Percentiles rank a stretch among this genome's conserved stretches.
phyloP scores from a whole-genome alignment of 2,113 vertebrate genomes.

The Lycaon pictus region DNA sequence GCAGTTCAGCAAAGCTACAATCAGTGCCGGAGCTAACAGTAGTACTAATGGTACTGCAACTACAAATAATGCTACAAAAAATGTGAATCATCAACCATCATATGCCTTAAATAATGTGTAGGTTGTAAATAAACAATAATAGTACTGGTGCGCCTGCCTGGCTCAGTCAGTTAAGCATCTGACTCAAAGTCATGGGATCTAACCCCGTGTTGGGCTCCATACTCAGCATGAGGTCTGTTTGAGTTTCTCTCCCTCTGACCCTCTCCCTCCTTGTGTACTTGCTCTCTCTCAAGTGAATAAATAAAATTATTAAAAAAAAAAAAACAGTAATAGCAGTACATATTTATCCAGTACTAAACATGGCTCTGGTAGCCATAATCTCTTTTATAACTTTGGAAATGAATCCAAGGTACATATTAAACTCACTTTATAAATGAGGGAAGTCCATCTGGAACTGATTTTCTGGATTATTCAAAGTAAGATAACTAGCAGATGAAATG shows the following conservation, averaged over 20 bases:
- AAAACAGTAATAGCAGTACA: neutral
- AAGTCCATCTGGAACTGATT: neutral
- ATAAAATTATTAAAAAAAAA: neutral
- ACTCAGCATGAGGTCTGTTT: neutral
- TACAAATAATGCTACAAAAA: neutral
- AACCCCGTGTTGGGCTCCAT: neutral
- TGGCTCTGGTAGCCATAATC: rapidly evolving
- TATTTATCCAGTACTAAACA: neutral
- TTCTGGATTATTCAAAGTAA: neutral
- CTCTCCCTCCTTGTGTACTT: rapidly evolving
- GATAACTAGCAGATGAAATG: neutral
- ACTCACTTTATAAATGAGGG: neutral
- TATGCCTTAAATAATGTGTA: neutral
- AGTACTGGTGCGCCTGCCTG: neutral
- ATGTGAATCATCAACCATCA: neutral
- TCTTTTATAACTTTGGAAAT: neutral
- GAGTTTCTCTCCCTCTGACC: neutral
- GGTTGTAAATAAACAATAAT: neutral
- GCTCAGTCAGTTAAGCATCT: neutral
- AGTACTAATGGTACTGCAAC: neutral
- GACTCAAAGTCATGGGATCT: neutral
- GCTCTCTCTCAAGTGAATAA: neutral
- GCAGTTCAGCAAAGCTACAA: neutral
- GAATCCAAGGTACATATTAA: neutral
- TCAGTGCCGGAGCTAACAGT: neutral